A percentile compares a stretch with the other conserved stretches of the same genome.
These are phyloP conservation scores for Arctia plantaginis DNA, from an alignment of 2,888 invertebrate genomes.

Conservation along the genomic window DNA sequence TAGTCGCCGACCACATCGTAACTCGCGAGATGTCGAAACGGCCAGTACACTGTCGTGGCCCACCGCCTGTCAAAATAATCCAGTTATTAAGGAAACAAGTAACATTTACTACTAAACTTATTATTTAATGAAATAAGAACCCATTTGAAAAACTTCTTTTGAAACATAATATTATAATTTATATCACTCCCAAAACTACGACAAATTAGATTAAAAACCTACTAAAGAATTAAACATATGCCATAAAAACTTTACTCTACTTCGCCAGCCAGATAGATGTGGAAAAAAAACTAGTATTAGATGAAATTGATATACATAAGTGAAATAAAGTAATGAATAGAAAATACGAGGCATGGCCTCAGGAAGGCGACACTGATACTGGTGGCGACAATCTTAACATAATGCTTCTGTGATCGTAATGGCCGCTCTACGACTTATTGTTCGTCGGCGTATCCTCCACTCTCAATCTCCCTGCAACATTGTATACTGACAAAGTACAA, in stretches of 20 bases:
- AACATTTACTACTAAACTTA: not conserved
- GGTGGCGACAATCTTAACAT: slow-evolving; percentile 56
- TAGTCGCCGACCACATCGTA: slow-evolving; percentile 88
- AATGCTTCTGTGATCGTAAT: slow-evolving; percentile 68
- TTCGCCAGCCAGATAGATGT: not conserved
- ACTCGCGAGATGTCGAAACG: slow-evolving; percentile 73
- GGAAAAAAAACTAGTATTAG: not conserved
- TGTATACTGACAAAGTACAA: slow-evolving; percentile 48
- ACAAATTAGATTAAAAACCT: too few relatives aligned
- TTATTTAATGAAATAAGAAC: not conserved
- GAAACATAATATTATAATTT: not conserved
- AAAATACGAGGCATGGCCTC: slow-evolving; percentile 57
- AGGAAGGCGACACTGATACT: slow-evolving; percentile 54
- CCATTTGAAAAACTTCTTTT: not conserved
- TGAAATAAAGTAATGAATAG: slow-evolving; percentile 37
- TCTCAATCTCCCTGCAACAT: slow-evolving; percentile 42
- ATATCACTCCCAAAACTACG: not conserved
- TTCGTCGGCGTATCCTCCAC: slow-evolving; percentile 51
- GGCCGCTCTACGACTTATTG: slow-evolving; percentile 63
- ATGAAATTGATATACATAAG: not conserved
- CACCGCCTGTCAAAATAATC: slow-evolving; percentile 88
- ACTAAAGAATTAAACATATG: too few relatives aligned
- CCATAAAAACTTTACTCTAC: too few relatives aligned
- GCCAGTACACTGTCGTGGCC: slow-evolving; percentile 95
- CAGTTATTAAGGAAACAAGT: not conserved